Conservation (phyloP, 2,113 vertebrate species). For the Synodontis membranacea region DNA sequence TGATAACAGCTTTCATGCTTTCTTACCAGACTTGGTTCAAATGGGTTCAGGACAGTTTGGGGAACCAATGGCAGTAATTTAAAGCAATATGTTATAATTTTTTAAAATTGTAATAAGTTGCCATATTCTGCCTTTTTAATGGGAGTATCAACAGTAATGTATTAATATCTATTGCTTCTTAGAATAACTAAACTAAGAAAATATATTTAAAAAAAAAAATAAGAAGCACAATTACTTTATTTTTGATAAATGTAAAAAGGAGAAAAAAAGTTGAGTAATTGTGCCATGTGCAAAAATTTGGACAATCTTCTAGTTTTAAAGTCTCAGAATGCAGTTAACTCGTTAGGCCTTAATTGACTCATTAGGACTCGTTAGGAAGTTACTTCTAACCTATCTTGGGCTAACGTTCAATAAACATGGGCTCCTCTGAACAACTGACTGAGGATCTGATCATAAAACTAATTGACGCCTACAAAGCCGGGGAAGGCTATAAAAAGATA, state of each 20-base stretch:
- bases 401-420: background rate
- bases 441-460: background rate
- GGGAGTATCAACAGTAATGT: background rate
- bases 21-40: background rate
- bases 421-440: background rate
- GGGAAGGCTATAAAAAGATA: background rate
- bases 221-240: background rate
- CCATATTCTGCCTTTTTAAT: background rate
- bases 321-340: background rate
- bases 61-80: background rate
- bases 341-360: background rate
- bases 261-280: background rate
- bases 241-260: background rate
- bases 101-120: background rate
- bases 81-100: background rate
- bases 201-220: too few relatives aligned
- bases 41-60: background rate
- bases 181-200: background rate
- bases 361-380: background rate
- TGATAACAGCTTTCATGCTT: background rate
- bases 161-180: background rate
- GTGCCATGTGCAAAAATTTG: background rate
- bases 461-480: background rate
- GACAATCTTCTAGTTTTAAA: background rate
- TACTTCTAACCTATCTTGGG: background rate